Evolutionary conservation across 2,113 vertebrate genomes (phyloP).

Genomic region (Hiodon alosoides): DNA sequence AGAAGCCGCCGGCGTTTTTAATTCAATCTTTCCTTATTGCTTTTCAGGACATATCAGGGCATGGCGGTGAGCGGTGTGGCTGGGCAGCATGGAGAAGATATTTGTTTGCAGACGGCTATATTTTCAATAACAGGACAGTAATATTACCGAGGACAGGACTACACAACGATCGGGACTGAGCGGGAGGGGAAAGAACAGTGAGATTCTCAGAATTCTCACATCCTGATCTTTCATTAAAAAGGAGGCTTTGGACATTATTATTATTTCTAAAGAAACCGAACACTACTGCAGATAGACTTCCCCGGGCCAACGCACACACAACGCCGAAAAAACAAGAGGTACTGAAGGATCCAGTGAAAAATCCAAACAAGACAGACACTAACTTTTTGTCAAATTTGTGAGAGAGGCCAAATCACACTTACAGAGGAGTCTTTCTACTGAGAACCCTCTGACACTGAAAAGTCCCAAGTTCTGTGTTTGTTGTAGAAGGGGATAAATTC

Average conservation of each 20-base stretch:
- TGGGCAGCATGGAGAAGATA: slow-evolving; percentile 5
- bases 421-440: not conserved
- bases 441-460: no score
- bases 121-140: slow-evolving; percentile 44
- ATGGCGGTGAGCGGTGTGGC: slow-evolving; percentile 10
- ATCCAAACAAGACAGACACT: not conserved
- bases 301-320: not conserved
- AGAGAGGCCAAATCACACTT: not conserved
- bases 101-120: slow-evolving; percentile 40
- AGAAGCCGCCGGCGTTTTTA: slow-evolving; percentile 6
- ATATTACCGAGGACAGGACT: slow-evolving; percentile 38
- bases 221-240: slow-evolving; percentile 22
- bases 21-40: slow-evolving; percentile 44
- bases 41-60: slow-evolving; percentile 27
- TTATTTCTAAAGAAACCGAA: slow-evolving; percentile 4
- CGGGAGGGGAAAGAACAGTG: slow-evolving; percentile 13
- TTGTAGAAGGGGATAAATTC: no score
- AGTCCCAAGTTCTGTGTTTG: no score
- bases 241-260: slow-evolving; percentile 22
- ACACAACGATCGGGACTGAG: slow-evolving; percentile 30
- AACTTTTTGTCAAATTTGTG: no score
- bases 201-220: not conserved
- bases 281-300: not conserved
- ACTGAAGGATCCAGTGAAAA: slow-evolving; percentile 20
- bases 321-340: not conserved